Conservation (phyloP, 1,140 invertebrate genomes). For the Pseudomyrmex flavicornis region DNA sequence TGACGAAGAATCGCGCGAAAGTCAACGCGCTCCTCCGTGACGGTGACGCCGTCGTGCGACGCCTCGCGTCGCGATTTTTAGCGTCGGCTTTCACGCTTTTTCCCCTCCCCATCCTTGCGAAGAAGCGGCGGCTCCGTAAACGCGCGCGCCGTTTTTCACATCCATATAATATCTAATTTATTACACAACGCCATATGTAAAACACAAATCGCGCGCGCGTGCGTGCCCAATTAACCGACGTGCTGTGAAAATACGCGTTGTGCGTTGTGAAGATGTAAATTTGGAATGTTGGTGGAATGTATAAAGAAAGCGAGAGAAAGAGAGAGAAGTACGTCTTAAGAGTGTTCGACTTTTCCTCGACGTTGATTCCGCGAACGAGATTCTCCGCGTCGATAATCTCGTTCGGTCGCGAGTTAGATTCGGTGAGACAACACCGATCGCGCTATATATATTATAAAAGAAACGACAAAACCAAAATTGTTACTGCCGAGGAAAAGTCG, state of each 20-base stretch:
- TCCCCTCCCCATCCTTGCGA: neutral
- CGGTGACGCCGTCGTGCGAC: slow-evolving; percentile 6
- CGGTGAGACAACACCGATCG: neutral
- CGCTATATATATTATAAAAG: neutral
- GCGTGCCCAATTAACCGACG: slow-evolving; percentile 24
- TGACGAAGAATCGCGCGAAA: slow-evolving; percentile 37
- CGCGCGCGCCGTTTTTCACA: neutral
- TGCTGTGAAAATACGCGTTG: neutral
- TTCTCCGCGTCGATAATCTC: no score
- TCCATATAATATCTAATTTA: neutral
- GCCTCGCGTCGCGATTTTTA: slow-evolving; percentile 21
- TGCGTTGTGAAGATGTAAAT: no score
- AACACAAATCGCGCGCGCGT: no score
- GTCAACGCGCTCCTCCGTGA: slow-evolving; percentile 41
- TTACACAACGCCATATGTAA: slow-evolving; percentile 1
- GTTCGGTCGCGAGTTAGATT: neutral
- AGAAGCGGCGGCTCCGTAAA: slow-evolving; percentile 2
- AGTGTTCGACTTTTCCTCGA: no score
- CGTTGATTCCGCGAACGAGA: no score
- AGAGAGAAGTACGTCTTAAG: no score
- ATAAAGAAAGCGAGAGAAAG: no score
- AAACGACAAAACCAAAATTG: no score
- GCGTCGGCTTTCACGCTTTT: slow-evolving; percentile 32
- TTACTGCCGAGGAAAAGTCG: slow-evolving; percentile 20
- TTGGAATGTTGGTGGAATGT: no score